Conservation (phyloP, 92 coral and sea anemone genomes). For the Zoanthus gigantus region DNA sequence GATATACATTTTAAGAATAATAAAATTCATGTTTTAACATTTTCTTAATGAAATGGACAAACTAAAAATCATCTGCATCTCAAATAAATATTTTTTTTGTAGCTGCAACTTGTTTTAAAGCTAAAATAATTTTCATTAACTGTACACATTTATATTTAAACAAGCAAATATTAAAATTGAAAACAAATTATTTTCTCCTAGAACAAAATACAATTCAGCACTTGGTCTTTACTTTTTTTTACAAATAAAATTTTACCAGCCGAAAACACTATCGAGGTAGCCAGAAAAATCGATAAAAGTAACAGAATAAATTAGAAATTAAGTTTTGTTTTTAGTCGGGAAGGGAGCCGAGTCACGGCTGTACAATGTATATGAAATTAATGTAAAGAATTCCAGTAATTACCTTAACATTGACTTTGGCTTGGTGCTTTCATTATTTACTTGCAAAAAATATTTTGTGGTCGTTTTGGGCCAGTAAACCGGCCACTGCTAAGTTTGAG, state of each 20-base stretch:
- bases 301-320: not conserved
- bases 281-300: not conserved
- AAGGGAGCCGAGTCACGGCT: not conserved
- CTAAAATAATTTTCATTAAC: not conserved
- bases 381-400: too few species aligned
- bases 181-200: not conserved
- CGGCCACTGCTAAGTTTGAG: not conserved
- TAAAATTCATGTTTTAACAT: not conserved
- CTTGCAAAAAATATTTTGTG: too few species aligned
- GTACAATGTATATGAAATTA: not conserved
- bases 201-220: not conserved
- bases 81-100: not conserved
- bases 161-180: not conserved
- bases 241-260: not conserved
- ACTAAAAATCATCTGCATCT: not conserved
- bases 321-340: not conserved
- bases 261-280: not conserved
- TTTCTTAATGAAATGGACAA: not conserved
- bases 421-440: too few species aligned
- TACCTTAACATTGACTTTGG: too few species aligned
- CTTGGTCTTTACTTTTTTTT: not conserved
- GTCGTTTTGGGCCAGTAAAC: too few species aligned
- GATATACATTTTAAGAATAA: not conserved
- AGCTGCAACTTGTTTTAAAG: not conserved
- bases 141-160: not conserved